These are phyloP conservation scores for Panagrolaimus sp. DNA, from an alignment of 1,140 invertebrate genomes.

Conservation along the genomic window DNA sequence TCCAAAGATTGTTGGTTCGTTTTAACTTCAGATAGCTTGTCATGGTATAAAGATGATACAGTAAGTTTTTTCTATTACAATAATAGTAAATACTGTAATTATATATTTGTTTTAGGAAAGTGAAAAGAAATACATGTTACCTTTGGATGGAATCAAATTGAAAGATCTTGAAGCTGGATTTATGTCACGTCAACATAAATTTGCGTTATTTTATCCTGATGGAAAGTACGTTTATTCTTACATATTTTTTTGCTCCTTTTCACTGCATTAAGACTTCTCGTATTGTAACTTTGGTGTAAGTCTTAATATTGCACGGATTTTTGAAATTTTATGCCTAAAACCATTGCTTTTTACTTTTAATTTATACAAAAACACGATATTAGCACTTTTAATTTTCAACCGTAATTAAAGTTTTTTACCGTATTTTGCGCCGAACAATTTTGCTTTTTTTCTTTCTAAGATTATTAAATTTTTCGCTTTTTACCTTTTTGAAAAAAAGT, in stretches of 20 bases:
- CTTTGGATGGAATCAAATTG: slow-evolving; percentile 90
- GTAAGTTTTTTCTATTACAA: slow-evolving; percentile 58
- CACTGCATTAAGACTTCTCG: slow-evolving; percentile 18
- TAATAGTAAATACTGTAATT: slow-evolving; percentile 16
- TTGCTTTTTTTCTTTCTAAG: too few species aligned
- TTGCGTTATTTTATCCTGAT: slow-evolving; percentile 95
- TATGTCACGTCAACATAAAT: slow-evolving; percentile 92
- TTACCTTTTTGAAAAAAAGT: neutral
- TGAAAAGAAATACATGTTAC: slow-evolving; percentile 99
- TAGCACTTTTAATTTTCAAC: too few species aligned
- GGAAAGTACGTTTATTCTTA: slow-evolving; percentile 63
- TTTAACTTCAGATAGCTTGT: slow-evolving; percentile 93
- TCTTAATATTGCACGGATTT: slow-evolving; percentile 11
- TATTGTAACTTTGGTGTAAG: slow-evolving; percentile 16
- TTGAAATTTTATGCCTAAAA: neutral
- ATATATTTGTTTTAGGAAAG: slow-evolving; percentile 72
- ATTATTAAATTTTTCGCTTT: neutral
- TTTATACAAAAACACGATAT: too few species aligned
- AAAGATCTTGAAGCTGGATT: slow-evolving; percentile 94
- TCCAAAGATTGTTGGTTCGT: slow-evolving; percentile 99
- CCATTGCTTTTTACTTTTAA: too few species aligned
- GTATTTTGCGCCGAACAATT: too few species aligned
- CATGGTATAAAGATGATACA: slow-evolving; percentile 98
- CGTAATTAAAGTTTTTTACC: too few species aligned
- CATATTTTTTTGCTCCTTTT: neutral